Evolutionary conservation across 2,113 vertebrate species (phyloP), one percentile per base, ranked within the genome.

Genomic region (Helogale parvula): DNA sequence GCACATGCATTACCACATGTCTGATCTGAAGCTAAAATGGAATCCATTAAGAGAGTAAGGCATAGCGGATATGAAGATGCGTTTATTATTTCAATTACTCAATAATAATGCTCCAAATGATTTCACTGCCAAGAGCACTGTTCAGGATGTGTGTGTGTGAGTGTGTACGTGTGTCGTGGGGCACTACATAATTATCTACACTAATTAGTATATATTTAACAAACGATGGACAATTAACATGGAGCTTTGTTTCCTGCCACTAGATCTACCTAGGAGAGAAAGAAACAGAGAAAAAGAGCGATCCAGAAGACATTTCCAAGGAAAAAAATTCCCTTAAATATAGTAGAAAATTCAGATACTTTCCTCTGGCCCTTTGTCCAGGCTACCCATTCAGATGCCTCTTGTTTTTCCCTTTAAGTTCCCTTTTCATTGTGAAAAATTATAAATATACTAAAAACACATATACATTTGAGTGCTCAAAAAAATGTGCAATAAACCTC

Each of bases 61-160:
- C 45, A 15, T 19, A 79, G 7, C 35, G 60, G 19, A 35, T 5
- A 71, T n/a, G 27, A 54, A 54, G 50, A 41, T 50, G 35, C 54
- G 84, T 92, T 88, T 84, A 88, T 93, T 68, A 54, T 60, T 90
- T 94, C 47, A 69, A 25, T 91, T 88, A 94, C 41, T 84, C 27
- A 87, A 1, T 76, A 84, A 82, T 50, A 91, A 84, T 25, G 13
- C n/a, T 68, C 16, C 60, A 41, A 38, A 77, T 71, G 47, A 91
- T 77, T 77, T 31, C 41, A 69, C 47, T 76, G 38, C 63, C 65
- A 76, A 66, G 63, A 69, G 66, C 23, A 14, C 3, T 3, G 7
- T n/a, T 87, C 25, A 65, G n/a, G 14, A 27, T 54, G 47, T 16
- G 9, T 12, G 17, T 84, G 74, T 25, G 41, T 23, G 65, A 41